Base-by-base conservation (phyloP, 1,140 invertebrate genomes). In the Drosophila cardini region DNA sequence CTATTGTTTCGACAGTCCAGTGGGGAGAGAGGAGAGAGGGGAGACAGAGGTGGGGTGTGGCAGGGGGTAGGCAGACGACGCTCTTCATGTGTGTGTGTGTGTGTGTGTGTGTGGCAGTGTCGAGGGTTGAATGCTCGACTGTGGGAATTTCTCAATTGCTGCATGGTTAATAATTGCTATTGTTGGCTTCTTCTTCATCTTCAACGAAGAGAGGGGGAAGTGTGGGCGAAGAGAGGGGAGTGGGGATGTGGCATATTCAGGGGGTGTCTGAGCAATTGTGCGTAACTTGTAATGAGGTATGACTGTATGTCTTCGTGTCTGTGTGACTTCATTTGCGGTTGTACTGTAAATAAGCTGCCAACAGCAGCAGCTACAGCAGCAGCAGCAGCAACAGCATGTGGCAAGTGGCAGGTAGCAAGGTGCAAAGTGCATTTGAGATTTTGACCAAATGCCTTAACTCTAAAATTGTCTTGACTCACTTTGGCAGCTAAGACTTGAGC, bases 101-200 rank as follows among this genome's bases (percentile, higher is more conserved):
- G n/a, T 72, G 56, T 68, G 72, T 63, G 65, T 73, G 56, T 69
- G 72, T 63, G 65, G n/a, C 16, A 16, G 43, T 26, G 60, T 50
- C 40, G 63, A 61, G 74, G 70, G 75, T 79, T 77, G 79, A 85
- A 80, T 52, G 82, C 48, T 60, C 61, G 72, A 87, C 83, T 87
- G 83, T 87, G 83, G 84, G 83, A 87, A 87, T 86, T 87, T 89
- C 83, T 87, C 83, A 87, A 87, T 87, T 87, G 83, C 78, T 87
- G 64, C 77, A 87, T 89, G 83, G 69, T 87, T 87, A 87, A 87
- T 87, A 87, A 87, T 87, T 87, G 83, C 84, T 87, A 81, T 87
- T 89, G 83, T 87, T 87, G 83, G 84, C 83, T 87, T 87, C 83
- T 87, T 87, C 83, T 72, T 87, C 83, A 83, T 84, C 80, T 87